Base-by-base conservation (phyloP, 2,797 vertebrate genomes). In the Clarias fuscus region DNA sequence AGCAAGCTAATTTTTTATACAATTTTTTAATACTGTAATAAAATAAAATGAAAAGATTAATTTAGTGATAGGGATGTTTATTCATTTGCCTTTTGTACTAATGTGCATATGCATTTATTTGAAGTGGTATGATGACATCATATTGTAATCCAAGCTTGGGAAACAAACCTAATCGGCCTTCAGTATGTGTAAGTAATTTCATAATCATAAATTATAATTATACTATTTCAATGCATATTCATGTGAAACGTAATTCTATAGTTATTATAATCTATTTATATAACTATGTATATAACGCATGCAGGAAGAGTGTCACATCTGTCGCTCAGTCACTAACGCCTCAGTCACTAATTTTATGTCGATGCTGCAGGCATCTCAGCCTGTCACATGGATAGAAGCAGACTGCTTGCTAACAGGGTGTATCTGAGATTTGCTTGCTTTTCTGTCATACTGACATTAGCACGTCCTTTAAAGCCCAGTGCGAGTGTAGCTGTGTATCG, bases 401-500 rank as follows among this genome's bases (percentile, higher is more conserved):
- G 22, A 15, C 24, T 81, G 37, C 10, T 27, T 82, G 79, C 79
- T 22, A 18, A 59, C 43, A 61, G 40, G 13, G 15, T n/a, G 27
- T 33, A 14, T 64, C 37, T 78, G 30, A 58, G 80, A 56, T 33
- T 71, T 65, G 67, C 71, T 82, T 65, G 30, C 85, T 48, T 61
- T 30, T 40, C 53, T 59, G 75, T 71, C 61, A n/a, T 58, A 27
- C 67, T 78, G 68, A 58, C 5, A 11, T 82, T 72, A 43, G 43
- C 68, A 15, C 73, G 83, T 85, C 77, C 70, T 77, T 81, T 77
- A 84, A 67, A 82, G 62, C 27, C 73, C 22, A 56, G 11, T 76
- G 48, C 73, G 58, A n/a, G 56, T 53, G 83, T 59, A 67, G 68
- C 65, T 81, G 68, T 79, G 75, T 75, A 68, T 61, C 37, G 62